Conservation (phyloP, 2,113 vertebrate species). For the Physeter macrocephalus region DNA sequence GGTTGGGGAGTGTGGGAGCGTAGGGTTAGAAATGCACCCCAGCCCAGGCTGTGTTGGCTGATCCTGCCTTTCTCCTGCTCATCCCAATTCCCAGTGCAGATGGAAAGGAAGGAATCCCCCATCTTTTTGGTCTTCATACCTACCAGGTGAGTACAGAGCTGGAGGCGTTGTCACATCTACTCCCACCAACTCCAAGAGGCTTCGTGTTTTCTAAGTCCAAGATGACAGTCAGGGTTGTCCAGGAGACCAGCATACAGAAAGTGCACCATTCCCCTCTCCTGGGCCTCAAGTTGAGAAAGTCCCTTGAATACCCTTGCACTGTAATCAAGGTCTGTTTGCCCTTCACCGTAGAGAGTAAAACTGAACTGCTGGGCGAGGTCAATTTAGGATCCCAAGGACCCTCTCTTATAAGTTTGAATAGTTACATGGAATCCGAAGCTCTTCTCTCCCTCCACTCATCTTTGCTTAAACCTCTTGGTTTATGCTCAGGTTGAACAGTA, state of each 20-base stretch:
- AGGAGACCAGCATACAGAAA: not conserved
- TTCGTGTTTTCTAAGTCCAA: not conserved
- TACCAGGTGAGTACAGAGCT: not conserved
- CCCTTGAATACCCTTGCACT: not conserved
- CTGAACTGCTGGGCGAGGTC: not conserved
- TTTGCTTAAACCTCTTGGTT: not conserved
- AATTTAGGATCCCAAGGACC: not conserved
- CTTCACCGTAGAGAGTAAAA: not conserved
- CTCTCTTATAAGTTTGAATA: not conserved
- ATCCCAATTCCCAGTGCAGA: not conserved
- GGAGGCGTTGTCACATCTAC: not conserved
- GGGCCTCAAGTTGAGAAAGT: not conserved
- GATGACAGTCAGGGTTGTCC: not conserved
- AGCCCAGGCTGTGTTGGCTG: not conserved
- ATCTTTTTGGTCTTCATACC: not conserved
- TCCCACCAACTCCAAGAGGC: not conserved
- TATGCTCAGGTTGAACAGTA: not conserved
- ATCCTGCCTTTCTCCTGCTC: slow-evolving; percentile 65
- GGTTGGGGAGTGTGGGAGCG: slow-evolving; percentile 52
- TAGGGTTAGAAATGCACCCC: slow-evolving; percentile 76
- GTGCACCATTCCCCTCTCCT: not conserved
- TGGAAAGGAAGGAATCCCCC: not conserved
- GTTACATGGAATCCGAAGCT: not conserved
- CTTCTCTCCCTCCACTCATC: not conserved
- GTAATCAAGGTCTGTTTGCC: no score